Base-by-base conservation (phyloP, 2,113 vertebrate genomes). In the Pangasianodon hypophthalmus region DNA sequence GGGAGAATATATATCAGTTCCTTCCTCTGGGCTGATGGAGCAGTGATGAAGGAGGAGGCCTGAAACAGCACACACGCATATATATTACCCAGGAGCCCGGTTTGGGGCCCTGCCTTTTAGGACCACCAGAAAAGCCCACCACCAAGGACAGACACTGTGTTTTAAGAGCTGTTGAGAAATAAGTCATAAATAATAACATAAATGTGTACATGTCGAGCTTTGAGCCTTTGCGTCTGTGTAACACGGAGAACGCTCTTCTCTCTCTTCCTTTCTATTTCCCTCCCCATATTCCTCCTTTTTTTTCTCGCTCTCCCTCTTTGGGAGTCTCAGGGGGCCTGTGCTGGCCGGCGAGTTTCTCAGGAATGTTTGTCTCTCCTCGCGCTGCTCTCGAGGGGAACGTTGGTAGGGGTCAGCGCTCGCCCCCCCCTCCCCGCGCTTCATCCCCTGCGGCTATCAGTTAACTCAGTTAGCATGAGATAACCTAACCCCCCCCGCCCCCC, bases 391-490 rank as follows among this genome's bases (percentile, higher is more conserved):
- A 93, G 94, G 94, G 95, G 90, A 92, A 94, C 83, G 92, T 94
- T 95, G 95, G 94, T 94, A 92, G 93, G 94, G 95, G 94, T 96
- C 94, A 93, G 81, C 41, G 8, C 64, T 87, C 69, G 58, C 84
- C 80, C 93, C 93, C 88, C 93, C 90, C 94, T 91, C 93, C 89
- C 94, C 91, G 93, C 94, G 92, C 94, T 93, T 92, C 93, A 92
- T 96, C 95, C 95, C 95, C 93, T 94, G 95, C 95, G 95, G 94
- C 95, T 95, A 95, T 96, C 95, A 93, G 95, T 96, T 96, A 96
- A 96, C 95, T 95, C 94, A 96, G 95, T 96, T 96, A 96, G 95
- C 95, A 95, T 95, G 94, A 96, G 96, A 96, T 97, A 98, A 98
- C 96, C 91, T 94, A 92, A 90, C 88, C 93, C 91, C 56, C 82